A percentile compares a stretch with the other conserved stretches of the same genome.
Evolutionary conservation across 2,797 vertebrate species (phyloP).

Genomic region (Miichthys miiuy): DNA sequence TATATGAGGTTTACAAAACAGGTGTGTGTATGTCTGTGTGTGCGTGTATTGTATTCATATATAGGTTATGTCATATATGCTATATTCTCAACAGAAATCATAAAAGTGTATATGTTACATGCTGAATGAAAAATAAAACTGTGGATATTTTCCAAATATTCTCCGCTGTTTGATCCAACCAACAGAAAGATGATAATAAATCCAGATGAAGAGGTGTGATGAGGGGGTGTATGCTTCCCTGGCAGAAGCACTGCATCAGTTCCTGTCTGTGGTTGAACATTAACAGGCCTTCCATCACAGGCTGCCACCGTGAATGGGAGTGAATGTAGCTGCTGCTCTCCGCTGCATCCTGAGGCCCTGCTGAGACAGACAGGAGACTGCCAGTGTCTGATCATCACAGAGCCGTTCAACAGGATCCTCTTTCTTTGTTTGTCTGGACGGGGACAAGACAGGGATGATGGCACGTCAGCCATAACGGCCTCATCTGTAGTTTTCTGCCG

Average conservation of each 20-base stretch:
- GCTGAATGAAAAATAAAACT: not conserved
- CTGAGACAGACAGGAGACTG: conserved; percentile 68
- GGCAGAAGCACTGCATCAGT: conserved; percentile 70
- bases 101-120: not conserved
- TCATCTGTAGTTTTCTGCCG: conserved; percentile 66
- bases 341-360: conserved; percentile 69
- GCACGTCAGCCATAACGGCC: conserved; percentile 69
- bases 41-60: not conserved
- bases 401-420: conserved; percentile 51
- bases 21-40: not conserved
- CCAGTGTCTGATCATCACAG: conserved; percentile 55
- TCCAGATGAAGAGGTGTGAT: conserved; percentile 49
- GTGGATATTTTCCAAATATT: not conserved
- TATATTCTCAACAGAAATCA: not conserved
- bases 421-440: conserved; percentile 67
- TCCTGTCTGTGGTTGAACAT: conserved; percentile 79
- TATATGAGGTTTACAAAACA: not conserved
- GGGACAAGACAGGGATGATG: conserved; percentile 67
- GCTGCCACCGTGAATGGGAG: conserved; percentile 54
- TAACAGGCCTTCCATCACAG: conserved; percentile 70
- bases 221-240: conserved; percentile 43
- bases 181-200: conserved; percentile 5
- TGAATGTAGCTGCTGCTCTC: conserved; percentile 60
- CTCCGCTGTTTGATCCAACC: not conserved
- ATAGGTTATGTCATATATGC: not conserved